Conservation (phyloP, 2,797 vertebrate genomes). For the Smutsia gigantea region DNA sequence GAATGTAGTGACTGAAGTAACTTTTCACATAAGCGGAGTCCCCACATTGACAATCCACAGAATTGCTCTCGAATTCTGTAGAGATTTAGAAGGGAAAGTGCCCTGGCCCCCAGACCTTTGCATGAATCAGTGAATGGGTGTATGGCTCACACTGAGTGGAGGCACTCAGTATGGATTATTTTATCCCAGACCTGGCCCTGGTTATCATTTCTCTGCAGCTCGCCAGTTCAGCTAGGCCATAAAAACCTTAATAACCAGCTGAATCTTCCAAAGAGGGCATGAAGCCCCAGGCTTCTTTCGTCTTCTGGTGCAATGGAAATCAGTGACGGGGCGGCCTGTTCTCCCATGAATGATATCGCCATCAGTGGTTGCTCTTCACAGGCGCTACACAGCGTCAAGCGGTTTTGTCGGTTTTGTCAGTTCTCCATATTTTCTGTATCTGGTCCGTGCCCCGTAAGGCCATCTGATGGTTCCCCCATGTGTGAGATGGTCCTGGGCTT, state of each 20-base stretch:
- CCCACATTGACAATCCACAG: conserved; percentile 32
- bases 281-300: conserved; percentile 91
- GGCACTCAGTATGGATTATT: background rate
- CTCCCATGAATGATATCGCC: conserved; percentile 93
- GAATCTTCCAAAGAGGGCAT: conserved; percentile 93
- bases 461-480: conserved; percentile 85
- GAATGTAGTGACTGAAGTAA: conserved; percentile 11
- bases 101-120: background rate
- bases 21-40: conserved; percentile 31
- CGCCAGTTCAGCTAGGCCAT: conserved; percentile 83
- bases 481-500: conserved; percentile 75
- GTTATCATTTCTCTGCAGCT: conserved; percentile 17
- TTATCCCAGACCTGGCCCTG: background rate
- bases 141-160: background rate
- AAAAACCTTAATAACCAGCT: conserved; percentile 94
- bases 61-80: conserved; percentile 9
- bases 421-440: conserved; percentile 78
- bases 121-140: background rate
- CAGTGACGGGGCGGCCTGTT: conserved; percentile 92
- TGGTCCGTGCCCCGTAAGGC: conserved; percentile 83
- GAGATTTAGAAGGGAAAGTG: conserved; percentile 1
- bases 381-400: conserved; percentile 90
- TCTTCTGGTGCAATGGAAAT: conserved; percentile 91
- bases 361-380: conserved; percentile 91
- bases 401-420: conserved; percentile 86